phyloP scores from a whole-genome alignment of 2,888 invertebrate genomes.

The Brachypterus glaber region DNA sequence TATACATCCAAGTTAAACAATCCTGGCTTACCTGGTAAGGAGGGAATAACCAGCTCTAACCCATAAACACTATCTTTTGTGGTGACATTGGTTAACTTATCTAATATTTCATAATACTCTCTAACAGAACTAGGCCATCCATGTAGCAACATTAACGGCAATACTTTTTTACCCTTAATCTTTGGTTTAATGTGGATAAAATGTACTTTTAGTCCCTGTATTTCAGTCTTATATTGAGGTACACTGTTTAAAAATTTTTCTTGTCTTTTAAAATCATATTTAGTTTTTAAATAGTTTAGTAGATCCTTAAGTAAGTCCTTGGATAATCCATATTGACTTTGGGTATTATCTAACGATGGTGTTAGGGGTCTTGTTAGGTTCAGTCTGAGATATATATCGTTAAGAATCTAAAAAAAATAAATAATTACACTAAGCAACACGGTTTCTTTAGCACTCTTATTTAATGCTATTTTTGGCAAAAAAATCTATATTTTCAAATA shows the following conservation, averaged over 20 bases:
- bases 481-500: no score
- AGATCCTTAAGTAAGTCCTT: neutral
- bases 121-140: slow-evolving; percentile 85
- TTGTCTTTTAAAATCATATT: slow-evolving; percentile 33
- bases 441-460: no score
- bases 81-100: slow-evolving; percentile 51
- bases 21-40: slow-evolving; percentile 46
- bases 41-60: slow-evolving; percentile 54
- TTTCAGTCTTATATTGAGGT: neutral
- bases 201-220: neutral
- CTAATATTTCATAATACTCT: slow-evolving; percentile 72
- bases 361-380: slow-evolving; percentile 6
- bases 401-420: slow-evolving; percentile 7
- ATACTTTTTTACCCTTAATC: slow-evolving; percentile 26
- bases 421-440: no score
- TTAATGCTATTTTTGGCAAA: no score
- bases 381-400: slow-evolving; percentile 9
- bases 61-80: slow-evolving; percentile 39
- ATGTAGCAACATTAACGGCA: slow-evolving; percentile 65
- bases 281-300: slow-evolving; percentile 1
- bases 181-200: neutral
- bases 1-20: no score
- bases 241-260: neutral
- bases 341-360: slow-evolving; percentile 1
- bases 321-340: slow-evolving; percentile 8